Conservation (phyloP, 2,888 invertebrate genomes). For the Priapulus caudatus region DNA sequence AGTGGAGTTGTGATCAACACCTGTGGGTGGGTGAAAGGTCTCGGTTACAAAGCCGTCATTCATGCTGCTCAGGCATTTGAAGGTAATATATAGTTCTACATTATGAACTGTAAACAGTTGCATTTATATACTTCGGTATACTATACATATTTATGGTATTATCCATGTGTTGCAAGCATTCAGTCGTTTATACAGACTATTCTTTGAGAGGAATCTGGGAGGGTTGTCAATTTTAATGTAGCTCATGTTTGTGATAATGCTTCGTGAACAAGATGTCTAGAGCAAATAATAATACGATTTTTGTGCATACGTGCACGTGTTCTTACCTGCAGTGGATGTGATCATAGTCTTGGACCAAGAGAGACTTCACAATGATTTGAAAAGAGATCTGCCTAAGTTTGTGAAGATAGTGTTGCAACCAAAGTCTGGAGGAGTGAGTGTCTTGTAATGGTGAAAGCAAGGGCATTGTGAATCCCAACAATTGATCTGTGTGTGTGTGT, state of each 20-base stretch:
- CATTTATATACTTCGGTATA: too few relatives aligned
- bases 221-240: slow-evolving; percentile 5
- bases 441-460: too few relatives aligned
- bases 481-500: too few relatives aligned
- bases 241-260: too few relatives aligned
- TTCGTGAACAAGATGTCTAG: too few relatives aligned
- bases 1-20: slow-evolving; percentile 88
- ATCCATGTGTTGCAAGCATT: too few relatives aligned
- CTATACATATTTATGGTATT: too few relatives aligned
- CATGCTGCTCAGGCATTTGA: slow-evolving; percentile 86
- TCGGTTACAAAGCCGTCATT: slow-evolving; percentile 72
- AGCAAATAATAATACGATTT: too few relatives aligned
- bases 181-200: too few relatives aligned
- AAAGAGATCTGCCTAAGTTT: slow-evolving; percentile 80
- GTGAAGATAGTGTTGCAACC: slow-evolving; percentile 83
- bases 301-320: too few relatives aligned
- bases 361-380: slow-evolving; percentile 80
- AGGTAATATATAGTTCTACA: slow-evolving; percentile 40
- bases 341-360: slow-evolving; percentile 93
- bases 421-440: slow-evolving; percentile 82
- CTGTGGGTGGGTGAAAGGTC: slow-evolving; percentile 90
- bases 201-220: not conserved
- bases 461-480: too few relatives aligned
- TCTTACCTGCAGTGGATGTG: slow-evolving; percentile 63
- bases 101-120: too few relatives aligned